Percentiles rank a stretch among this genome's conserved stretches.
These are phyloP conservation scores for Otolemur crassicaudatus DNA, from an alignment of 2,797 vertebrate genomes.

Conservation along the genomic window DNA sequence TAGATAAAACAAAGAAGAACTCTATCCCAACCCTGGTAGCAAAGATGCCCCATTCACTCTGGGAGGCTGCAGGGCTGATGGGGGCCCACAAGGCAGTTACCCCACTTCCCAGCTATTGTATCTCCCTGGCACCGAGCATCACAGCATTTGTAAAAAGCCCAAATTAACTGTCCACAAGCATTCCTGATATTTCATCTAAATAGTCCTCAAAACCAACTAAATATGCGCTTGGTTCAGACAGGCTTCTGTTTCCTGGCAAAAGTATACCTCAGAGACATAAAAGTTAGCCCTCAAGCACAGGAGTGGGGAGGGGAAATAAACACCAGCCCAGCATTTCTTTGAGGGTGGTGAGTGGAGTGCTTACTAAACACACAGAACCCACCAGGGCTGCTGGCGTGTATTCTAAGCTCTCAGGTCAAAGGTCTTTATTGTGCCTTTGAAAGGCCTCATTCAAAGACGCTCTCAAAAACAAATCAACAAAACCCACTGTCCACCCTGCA, in stretches of 20 bases:
- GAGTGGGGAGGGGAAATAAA: neutral
- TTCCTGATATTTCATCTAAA: neutral
- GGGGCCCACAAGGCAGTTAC: neutral
- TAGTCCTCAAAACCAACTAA: conserved; percentile 41
- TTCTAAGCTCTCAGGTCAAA: conserved; percentile 9
- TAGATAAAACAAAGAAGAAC: neutral
- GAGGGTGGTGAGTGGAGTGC: neutral
- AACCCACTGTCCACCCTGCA: neutral
- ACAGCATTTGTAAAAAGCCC: neutral
- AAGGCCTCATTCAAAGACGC: conserved; percentile 23
- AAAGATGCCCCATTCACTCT: neutral
- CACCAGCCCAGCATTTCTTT: neutral
- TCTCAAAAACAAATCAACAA: conserved; percentile 38
- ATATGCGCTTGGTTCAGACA: neutral
- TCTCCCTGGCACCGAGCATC: neutral
- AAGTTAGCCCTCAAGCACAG: neutral
- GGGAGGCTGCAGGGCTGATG: accelerated
- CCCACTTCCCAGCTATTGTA: neutral
- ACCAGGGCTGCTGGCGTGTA: neutral
- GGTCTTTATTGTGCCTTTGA: neutral
- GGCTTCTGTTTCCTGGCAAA: neutral
- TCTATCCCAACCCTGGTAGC: neutral
- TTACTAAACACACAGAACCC: neutral
- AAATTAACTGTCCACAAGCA: neutral
- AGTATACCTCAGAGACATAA: neutral